phyloP scores from a whole-genome alignment of 2,113 vertebrate species.

The Dipodomys ordii region DNA sequence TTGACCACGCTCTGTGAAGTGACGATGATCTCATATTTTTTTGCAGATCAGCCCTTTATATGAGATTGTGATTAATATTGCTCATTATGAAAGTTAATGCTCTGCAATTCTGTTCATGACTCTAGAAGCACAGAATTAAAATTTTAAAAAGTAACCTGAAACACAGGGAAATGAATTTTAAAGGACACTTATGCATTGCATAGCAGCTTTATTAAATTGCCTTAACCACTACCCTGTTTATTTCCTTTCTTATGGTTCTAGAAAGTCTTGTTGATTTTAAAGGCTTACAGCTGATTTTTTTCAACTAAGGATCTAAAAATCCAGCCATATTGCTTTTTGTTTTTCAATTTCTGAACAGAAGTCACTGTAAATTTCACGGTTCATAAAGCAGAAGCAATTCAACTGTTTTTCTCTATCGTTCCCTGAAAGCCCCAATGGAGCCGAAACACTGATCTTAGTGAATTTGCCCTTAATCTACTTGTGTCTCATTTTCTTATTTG shows the following conservation, averaged over 20 bases:
- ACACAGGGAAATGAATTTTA: not conserved
- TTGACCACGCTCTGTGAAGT: conserved; percentile 51
- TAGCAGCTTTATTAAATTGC: conserved; percentile 35
- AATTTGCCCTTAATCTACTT: not conserved
- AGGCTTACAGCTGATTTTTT: not conserved
- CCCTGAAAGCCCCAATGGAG: not conserved
- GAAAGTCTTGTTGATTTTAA: conserved; percentile 52
- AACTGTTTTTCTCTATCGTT: not conserved
- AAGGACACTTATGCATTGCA: not conserved
- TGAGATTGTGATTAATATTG: conserved; percentile 43
- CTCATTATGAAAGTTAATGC: conserved; percentile 30
- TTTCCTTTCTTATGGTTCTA: conserved; percentile 35
- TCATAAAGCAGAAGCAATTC: conserved; percentile 12
- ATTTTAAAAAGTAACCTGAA: not conserved
- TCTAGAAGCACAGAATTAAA: conserved; percentile 32
- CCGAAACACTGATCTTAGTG: not conserved
- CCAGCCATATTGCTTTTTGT: not conserved
- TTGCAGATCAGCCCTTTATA: not conserved
- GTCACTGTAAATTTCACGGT: conserved; percentile 14
- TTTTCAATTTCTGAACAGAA: conserved; percentile 55
- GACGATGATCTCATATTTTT: conserved; percentile 62
- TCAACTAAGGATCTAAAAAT: conserved; percentile 42
- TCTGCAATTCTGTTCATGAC: conserved; percentile 52
- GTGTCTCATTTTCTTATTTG: not conserved
- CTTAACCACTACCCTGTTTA: not conserved